phyloP scores from a whole-genome alignment of 1,140 invertebrate genomes.

The Ceratina australensis region DNA sequence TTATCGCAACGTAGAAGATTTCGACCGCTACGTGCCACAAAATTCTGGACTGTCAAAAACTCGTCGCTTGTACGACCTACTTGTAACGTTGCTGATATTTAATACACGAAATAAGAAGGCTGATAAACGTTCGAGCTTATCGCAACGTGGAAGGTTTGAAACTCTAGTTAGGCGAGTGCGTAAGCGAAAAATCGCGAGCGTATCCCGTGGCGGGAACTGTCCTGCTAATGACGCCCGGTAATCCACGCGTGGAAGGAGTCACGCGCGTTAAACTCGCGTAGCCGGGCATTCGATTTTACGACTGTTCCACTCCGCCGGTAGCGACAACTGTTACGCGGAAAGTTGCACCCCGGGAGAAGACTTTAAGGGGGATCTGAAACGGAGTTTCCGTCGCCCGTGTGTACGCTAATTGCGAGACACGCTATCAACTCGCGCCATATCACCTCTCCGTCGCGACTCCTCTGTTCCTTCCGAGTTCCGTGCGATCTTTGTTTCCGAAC shows the following conservation, averaged over 20 bases:
- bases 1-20: too few relatives aligned
- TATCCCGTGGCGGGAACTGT: conserved; percentile 36
- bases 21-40: too few relatives aligned
- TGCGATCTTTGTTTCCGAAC: background rate
- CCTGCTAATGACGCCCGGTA: conserved; percentile 43
- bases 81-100: too few relatives aligned
- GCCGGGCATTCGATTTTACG: conserved; percentile 33
- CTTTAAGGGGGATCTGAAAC: conserved; percentile 17
- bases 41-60: too few relatives aligned
- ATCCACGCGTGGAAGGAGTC: conserved; percentile 40
- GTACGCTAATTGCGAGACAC: conserved; percentile 20
- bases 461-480: background rate
- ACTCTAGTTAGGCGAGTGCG: too few relatives aligned
- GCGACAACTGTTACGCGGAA: conserved; percentile 16
- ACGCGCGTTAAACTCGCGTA: conserved; percentile 40
- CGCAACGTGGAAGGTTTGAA: too few relatives aligned
- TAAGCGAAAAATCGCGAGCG: conserved; percentile 30
- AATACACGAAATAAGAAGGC: too few relatives aligned
- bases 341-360: conserved; percentile 11
- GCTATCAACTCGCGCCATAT: background rate
- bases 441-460: background rate
- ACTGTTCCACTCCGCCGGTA: conserved; percentile 17
- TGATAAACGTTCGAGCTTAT: too few relatives aligned
- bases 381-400: conserved; percentile 14
- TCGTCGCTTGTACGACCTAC: too few relatives aligned